Evolutionary conservation across 2,888 invertebrate genomes (phyloP).

Genomic region (Papilio elwesi): DNA sequence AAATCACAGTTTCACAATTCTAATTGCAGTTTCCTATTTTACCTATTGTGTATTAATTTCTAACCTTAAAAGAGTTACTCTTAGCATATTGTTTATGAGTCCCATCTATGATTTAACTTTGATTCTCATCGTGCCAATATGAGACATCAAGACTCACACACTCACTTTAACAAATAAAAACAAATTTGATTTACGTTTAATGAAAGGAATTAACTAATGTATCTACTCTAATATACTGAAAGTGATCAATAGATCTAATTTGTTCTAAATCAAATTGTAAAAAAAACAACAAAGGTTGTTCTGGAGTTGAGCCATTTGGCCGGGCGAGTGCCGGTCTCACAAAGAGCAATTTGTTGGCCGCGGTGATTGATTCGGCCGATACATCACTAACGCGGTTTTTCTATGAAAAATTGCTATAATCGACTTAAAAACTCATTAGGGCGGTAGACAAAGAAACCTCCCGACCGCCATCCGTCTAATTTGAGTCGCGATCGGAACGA

Average conservation of each 20-base stretch:
- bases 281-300: constrained; percentile 24
- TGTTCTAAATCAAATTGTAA: constrained; percentile 45
- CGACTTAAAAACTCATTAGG: constrained; percentile 85
- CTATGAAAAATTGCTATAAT: constrained; percentile 84
- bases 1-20: not conserved
- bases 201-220: constrained; percentile 15
- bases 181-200: not conserved
- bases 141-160: not conserved
- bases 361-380: constrained; percentile 83
- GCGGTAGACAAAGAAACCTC: constrained; percentile 81
- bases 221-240: constrained; percentile 7
- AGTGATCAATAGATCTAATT: constrained; percentile 50
- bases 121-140: too few relatives aligned
- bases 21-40: not conserved
- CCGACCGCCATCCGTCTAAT: constrained; percentile 77
- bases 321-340: constrained; percentile 60
- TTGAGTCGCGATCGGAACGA: constrained; percentile 81
- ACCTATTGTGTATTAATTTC: not conserved
- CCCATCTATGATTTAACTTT: too few relatives aligned
- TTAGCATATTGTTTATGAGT: not conserved
- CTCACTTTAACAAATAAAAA: not conserved
- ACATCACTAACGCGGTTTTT: constrained; percentile 84
- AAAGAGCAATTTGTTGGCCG: constrained; percentile 76
- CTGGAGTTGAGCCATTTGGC: constrained; percentile 42
- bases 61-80: not conserved